Conservation (phyloP, 2,113 vertebrate genomes). For the Tachysurus vachellii region DNA sequence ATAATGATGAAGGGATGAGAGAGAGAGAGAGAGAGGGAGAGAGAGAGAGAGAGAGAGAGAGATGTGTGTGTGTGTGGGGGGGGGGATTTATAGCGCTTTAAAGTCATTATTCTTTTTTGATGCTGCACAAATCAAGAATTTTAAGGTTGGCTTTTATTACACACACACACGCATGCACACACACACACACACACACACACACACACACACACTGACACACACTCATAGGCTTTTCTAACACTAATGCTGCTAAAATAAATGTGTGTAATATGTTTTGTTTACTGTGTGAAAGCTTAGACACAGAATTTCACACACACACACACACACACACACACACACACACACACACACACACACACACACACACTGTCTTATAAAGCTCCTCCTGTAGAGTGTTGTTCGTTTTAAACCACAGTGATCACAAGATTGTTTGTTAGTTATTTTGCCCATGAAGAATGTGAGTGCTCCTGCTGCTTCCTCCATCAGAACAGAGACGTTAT, state of each 20-base stretch:
- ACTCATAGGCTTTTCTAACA: neutral
- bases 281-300: neutral
- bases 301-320: neutral
- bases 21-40: constrained; percentile 1
- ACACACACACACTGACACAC: neutral
- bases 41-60: constrained; percentile 14
- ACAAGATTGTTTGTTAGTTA: too few relatives aligned
- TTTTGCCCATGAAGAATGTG: neutral
- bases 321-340: neutral
- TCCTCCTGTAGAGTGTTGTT: neutral
- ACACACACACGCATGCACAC: constrained; percentile 3
- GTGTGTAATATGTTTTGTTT: neutral
- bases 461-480: neutral
- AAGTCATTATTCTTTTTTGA: constrained; percentile 14
- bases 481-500: neutral
- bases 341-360: constrained; percentile 1
- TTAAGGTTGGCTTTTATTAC: constrained; percentile 36
- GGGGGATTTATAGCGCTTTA: neutral
- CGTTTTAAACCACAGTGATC: neutral
- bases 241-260: neutral
- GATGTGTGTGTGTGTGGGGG: neutral
- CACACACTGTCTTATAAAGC: neutral
- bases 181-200: neutral
- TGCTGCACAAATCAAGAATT: constrained; percentile 26
- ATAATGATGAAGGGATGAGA: constrained; percentile 1